These are phyloP conservation scores for Digitonthophagus gazella DNA, from an alignment of 2,888 invertebrate species.

Conservation along the genomic window DNA sequence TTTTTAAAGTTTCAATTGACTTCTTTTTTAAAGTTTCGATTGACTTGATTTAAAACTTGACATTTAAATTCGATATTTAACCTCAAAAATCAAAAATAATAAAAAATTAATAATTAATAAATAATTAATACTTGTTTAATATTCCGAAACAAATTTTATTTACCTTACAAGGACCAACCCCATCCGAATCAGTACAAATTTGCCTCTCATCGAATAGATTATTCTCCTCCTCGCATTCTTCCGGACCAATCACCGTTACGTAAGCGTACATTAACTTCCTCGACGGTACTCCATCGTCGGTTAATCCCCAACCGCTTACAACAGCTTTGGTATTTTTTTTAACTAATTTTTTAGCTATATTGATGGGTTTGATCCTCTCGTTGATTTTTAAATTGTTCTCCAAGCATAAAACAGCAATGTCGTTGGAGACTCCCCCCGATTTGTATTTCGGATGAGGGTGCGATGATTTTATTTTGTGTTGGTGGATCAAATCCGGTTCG, in stretches of 20 bases:
- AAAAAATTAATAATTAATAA: too few species aligned
- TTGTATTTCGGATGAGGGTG: slow-evolving; percentile 4
- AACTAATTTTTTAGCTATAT: neutral
- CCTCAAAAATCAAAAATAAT: too few species aligned
- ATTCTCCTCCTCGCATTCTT: neutral
- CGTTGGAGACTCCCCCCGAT: neutral
- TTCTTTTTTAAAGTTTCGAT: too few species aligned
- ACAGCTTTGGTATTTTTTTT: neutral
- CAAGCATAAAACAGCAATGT: neutral
- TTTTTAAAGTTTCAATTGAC: too few species aligned
- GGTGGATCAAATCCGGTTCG: neutral
- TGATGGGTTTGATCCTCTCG: neutral
- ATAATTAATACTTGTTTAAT: too few species aligned
- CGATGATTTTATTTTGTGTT: neutral
- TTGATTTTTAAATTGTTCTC: neutral
- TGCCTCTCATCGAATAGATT: neutral
- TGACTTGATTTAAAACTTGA: too few species aligned
- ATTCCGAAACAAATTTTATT: neutral
- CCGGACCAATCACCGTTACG: neutral
- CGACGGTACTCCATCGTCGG: neutral
- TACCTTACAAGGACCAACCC: slow-evolving; percentile 10
- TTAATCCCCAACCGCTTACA: slow-evolving; percentile 5
- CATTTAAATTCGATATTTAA: too few species aligned
- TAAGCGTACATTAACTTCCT: neutral
- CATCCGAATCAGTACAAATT: neutral